Evolutionary conservation across 2,888 invertebrate species (phyloP).

Genomic region (Strigamia crassipes): DNA sequence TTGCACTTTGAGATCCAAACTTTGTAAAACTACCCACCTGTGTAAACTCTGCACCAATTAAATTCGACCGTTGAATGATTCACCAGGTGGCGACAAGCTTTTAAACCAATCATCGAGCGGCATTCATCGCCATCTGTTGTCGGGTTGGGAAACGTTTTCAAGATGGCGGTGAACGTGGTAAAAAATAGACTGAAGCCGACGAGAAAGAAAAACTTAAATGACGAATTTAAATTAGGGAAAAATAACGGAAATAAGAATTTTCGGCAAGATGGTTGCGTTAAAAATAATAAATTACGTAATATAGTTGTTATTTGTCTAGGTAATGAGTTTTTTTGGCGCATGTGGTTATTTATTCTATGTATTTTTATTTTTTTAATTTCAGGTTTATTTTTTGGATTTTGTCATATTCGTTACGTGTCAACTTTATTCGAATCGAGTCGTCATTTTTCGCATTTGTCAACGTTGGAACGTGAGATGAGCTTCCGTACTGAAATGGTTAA

Average conservation of each 20-base stretch:
- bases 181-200: background rate
- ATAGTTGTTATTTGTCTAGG: background rate
- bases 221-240: background rate
- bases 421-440: constrained; percentile 79
- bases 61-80: too few relatives aligned
- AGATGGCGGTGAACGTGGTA: background rate
- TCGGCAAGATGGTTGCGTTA: background rate
- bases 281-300: background rate
- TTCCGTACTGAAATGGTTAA: constrained; percentile 81
- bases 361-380: background rate
- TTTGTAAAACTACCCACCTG: background rate
- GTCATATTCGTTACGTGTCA: constrained; percentile 71
- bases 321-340: background rate
- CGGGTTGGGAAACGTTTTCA: background rate
- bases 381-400: constrained; percentile 52
- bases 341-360: background rate
- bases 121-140: background rate
- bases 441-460: constrained; percentile 81
- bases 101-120: background rate
- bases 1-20: background rate
- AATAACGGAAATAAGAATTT: background rate
- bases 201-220: background rate
- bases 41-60: too few relatives aligned
- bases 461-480: constrained; percentile 81
- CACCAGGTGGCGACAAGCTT: background rate